Evolutionary conservation across 2,797 vertebrate genomes (phyloP).

Genomic region (Sorex maritimensis): DNA sequence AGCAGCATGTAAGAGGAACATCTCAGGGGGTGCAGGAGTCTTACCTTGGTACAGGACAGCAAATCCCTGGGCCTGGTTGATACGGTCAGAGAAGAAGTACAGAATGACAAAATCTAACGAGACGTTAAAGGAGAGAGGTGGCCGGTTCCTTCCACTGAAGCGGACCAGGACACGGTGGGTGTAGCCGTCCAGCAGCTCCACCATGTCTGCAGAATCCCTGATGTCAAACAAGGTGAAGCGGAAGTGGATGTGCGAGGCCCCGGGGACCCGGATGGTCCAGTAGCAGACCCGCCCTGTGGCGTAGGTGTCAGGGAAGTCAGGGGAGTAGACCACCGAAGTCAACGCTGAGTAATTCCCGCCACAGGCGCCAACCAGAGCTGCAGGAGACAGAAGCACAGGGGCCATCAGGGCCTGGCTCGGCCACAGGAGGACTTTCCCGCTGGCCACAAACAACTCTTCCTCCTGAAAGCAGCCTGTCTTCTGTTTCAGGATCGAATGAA

Average conservation of each 20-base stretch:
- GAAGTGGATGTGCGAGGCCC: slow-evolving; percentile 94
- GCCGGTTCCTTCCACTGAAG: slow-evolving; percentile 94
- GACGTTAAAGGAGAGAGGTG: slow-evolving; percentile 94
- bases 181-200: slow-evolving; percentile 96
- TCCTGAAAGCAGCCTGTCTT: slow-evolving; percentile 67
- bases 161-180: slow-evolving; percentile 95
- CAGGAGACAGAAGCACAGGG: slow-evolving; percentile 64
- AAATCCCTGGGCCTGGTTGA: slow-evolving; percentile 97
- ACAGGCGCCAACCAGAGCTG: slow-evolving; percentile 96
- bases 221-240: slow-evolving; percentile 98
- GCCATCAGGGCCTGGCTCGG: slow-evolving; percentile 9
- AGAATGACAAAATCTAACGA: slow-evolving; percentile 96
- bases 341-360: slow-evolving; percentile 96
- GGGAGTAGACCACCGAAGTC: slow-evolving; percentile 96
- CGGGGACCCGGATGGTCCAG: slow-evolving; percentile 97
- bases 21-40: not conserved
- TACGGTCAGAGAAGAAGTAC: slow-evolving; percentile 98
- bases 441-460: slow-evolving; percentile 33
- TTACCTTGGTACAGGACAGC: slow-evolving; percentile 97
- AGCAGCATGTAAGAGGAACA: not conserved
- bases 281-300: slow-evolving; percentile 95
- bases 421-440: not conserved
- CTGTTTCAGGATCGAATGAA: slow-evolving; percentile 78
- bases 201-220: slow-evolving; percentile 97
- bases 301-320: slow-evolving; percentile 97